Conservation (phyloP, 2,113 vertebrate genomes). For the Balaenoptera acutorostrata region DNA sequence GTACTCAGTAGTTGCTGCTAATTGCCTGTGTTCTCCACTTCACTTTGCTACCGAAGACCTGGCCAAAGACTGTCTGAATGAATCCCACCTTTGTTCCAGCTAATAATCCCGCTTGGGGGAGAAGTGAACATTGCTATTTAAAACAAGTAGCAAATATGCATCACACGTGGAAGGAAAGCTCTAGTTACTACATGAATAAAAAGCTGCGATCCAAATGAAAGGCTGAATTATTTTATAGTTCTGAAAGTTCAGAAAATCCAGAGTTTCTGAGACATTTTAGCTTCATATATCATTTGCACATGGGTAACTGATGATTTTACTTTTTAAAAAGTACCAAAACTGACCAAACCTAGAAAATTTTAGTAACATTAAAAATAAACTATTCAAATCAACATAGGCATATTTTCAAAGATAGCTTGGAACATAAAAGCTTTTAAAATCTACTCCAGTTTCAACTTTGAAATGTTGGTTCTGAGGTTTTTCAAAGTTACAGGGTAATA, state of each 20-base stretch:
- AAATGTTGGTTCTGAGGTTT: conserved; percentile 10
- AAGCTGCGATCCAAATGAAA: conserved; percentile 15
- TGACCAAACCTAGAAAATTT: not conserved
- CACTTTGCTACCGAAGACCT: not conserved
- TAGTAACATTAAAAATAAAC: conserved; percentile 15
- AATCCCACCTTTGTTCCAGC: conserved; percentile 36
- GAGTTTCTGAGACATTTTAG: not conserved
- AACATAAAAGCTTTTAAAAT: not conserved
- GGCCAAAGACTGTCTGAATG: not conserved
- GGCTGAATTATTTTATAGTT: conserved; percentile 28
- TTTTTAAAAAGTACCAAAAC: not conserved
- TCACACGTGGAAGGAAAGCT: not conserved
- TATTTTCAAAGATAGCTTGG: conserved; percentile 18
- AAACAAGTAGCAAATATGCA: not conserved
- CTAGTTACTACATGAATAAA: not conserved
- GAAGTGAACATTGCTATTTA: conserved; percentile 9
- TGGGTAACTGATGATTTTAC: not conserved
- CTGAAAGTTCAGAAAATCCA: conserved; percentile 1
- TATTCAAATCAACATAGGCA: not conserved
- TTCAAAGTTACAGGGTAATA: not conserved
- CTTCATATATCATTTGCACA: not conserved
- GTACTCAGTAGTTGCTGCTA: not conserved
- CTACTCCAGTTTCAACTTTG: not conserved
- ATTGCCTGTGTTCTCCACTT: not conserved
- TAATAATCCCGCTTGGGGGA: not conserved